Base-by-base conservation (phyloP, 2,888 invertebrate species). In the Pedicia rivosa region DNA sequence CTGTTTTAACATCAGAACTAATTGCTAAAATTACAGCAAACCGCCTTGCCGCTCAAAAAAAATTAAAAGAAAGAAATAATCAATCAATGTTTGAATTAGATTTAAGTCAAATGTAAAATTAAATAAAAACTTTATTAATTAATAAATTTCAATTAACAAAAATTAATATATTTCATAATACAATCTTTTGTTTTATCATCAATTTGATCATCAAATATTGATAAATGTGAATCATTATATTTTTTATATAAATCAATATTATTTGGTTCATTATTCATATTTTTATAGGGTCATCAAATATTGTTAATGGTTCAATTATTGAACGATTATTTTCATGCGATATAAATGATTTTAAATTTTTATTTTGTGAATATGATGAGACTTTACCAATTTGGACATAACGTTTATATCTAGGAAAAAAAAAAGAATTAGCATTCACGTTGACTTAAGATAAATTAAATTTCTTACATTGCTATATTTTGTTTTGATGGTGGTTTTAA, bases 1-100 rank as follows among this genome's bases (percentile, higher is more conserved):
- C 33, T 17, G 45, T 48, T 32, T 48, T 75, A 9, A 67, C 64
- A 2, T 68, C 75, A 2, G 81, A 77, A 43, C 72, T 77, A 49
- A 66, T 68, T 45, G 71, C 77, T 36, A 68, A 73, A 48, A 75
- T 82, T 57, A 67, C 78, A 16, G 67, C 67, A 44, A 84, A 81
- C 50, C 66, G 74, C 35, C 64, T 65, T 47, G 43, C 72, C 31
- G 80, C 80, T 1, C 67, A 74, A 55, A 73, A 78, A 50, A 65
- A 68, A 43, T 58, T 72, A 35, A 60, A 68, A n/a, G 71, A 70
- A 1, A 68, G 65, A 49, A 42, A 44, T 14, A 34, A 35, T n/a
- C 50, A 3, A 54, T 52, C 40, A 54, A 57, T 35, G 56, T n/a
- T n/a, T n/a, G n/a, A n/a, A n/a, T n/a, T n/a, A n/a, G n/a, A n/a